Percentiles rank a stretch among this genome's conserved stretches.
phyloP scores from a whole-genome alignment of 2,113 vertebrate genomes.

The Bubo bubo region DNA sequence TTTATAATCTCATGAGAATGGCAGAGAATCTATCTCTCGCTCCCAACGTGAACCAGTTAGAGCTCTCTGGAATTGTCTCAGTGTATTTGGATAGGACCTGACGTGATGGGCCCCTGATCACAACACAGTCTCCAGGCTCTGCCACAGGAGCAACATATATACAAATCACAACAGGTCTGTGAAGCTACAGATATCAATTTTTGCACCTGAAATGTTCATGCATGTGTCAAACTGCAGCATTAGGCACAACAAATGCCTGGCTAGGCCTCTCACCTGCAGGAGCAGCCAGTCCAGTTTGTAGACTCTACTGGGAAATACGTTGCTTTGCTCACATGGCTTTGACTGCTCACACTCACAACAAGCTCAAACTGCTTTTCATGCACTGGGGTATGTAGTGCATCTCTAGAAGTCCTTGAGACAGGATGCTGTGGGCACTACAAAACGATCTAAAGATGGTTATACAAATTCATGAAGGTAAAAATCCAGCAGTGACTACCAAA shows the following conservation, averaged over 20 bases:
- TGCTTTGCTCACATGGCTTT: background rate
- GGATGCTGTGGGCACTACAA: background rate
- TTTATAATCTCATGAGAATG: background rate
- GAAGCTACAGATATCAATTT: background rate
- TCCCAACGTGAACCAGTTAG: rapidly evolving
- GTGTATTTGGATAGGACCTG: background rate
- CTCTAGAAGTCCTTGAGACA: background rate
- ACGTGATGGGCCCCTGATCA: background rate
- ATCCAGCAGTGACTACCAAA: background rate
- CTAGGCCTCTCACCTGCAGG: background rate
- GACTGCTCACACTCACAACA: background rate
- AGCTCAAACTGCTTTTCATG: background rate
- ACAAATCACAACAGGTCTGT: background rate
- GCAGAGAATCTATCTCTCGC: background rate
- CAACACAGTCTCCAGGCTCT: background rate
- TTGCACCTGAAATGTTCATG: background rate
- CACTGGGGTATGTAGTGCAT: too few relatives aligned
- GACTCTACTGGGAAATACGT: rapidly evolving
- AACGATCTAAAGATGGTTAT: background rate
- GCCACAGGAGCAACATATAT: background rate
- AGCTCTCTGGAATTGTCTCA: background rate
- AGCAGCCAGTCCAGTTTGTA: background rate
- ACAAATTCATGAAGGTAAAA: background rate
- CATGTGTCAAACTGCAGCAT: background rate
- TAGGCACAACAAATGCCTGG: background rate